Conservation (phyloP, 2,888 invertebrate genomes). For the Penaeus monodon region DNA sequence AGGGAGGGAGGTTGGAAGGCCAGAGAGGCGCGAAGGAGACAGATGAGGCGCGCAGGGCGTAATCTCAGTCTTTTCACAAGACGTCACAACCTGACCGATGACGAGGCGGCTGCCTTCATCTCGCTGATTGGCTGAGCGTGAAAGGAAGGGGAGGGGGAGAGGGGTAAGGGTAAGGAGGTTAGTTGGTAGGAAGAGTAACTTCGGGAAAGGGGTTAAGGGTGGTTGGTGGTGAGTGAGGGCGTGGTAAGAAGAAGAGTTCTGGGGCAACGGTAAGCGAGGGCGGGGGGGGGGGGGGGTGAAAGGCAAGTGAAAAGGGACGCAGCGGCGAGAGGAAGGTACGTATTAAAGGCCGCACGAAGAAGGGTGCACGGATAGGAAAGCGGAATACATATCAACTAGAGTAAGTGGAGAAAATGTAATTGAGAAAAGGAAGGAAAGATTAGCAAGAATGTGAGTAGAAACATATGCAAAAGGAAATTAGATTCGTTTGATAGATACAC, state of each 20-base stretch:
- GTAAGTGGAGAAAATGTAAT: no score
- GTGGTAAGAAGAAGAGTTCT: no score
- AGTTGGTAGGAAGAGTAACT: not conserved
- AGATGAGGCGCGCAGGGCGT: constrained; percentile 30
- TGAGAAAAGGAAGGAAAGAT: no score
- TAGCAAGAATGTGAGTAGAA: no score
- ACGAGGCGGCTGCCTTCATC: constrained; percentile 46
- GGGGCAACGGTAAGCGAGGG: not conserved
- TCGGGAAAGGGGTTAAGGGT: not conserved
- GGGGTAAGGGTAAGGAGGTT: not conserved
- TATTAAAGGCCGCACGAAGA: no score
- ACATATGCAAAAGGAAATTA: no score
- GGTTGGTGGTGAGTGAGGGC: not conserved
- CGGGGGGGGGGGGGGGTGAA: not conserved
- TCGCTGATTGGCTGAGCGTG: constrained; percentile 45
- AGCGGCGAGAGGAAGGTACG: not conserved
- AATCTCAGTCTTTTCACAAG: constrained; percentile 50
- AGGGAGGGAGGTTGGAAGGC: not conserved
- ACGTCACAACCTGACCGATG: constrained; percentile 52
- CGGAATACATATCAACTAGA: no score
- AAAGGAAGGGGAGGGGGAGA: not conserved
- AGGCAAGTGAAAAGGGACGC: not conserved
- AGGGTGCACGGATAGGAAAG: no score
- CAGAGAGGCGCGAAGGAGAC: constrained; percentile 42
- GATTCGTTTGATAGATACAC: no score